Conservation (phyloP, 2,888 invertebrate genomes). For the Acanthosepion pharaonis region DNA sequence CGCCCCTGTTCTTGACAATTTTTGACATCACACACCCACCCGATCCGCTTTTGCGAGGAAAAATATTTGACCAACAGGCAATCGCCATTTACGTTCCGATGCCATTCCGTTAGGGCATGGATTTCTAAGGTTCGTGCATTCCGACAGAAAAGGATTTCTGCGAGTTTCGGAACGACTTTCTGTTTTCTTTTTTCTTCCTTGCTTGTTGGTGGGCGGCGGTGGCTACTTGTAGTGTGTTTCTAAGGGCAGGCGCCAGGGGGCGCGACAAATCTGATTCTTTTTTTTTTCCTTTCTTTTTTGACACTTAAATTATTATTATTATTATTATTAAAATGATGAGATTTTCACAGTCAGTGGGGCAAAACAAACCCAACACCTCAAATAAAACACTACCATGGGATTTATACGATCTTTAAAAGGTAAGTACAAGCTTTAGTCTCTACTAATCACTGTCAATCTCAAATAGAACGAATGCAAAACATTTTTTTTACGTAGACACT, state of each 20-base stretch:
- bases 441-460: background rate
- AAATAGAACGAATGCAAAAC: background rate
- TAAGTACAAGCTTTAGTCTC: background rate
- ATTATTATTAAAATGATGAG: constrained; percentile 13
- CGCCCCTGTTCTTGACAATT: constrained; percentile 20
- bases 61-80: background rate
- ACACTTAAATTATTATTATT: background rate
- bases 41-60: background rate
- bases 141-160: background rate
- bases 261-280: background rate
- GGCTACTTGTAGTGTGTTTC: background rate
- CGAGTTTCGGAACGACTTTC: background rate
- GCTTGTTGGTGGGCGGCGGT: constrained; percentile 20
- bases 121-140: background rate
- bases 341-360: constrained; percentile 8
- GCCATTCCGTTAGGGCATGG: background rate
- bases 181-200: background rate
- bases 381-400: background rate
- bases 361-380: background rate
- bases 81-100: constrained; percentile 33
- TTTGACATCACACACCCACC: constrained; percentile 8
- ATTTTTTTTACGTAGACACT: background rate
- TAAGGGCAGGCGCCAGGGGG: constrained; percentile 33
- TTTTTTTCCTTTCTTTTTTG: background rate
- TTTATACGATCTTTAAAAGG: background rate